Evolutionary conservation across 2,113 vertebrate genomes (phyloP), one percentile per base, ranked within the genome.

Genomic region (Cottus gobio): DNA sequence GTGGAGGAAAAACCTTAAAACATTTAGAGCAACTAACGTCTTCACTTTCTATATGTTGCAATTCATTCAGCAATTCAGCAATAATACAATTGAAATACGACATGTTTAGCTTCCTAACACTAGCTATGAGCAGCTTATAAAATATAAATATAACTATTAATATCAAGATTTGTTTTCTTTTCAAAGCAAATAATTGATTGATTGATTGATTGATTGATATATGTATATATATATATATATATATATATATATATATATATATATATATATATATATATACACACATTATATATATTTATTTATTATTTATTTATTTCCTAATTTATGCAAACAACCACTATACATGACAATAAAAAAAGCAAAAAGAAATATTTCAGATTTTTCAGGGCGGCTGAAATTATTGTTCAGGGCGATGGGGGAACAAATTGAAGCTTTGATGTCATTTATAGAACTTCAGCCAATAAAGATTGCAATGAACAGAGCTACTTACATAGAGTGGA

Each of bases 401-500:
- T 31, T n/a, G n/a, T n/a, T n/a, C n/a, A n/a, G n/a, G n/a, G n/a
- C n/a, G n/a, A n/a, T n/a, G n/a, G n/a, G n/a, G n/a, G n/a, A n/a
- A n/a, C n/a, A n/a, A n/a, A 48, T 54, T 54, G 50, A 9, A 56
- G 52, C 7, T 7, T 22, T 50, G 20, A 0, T 22, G 48, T 50
- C 18, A 50, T 22, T 50, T 50, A 22, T 22, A 9, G 7, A 8
- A 20, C 46, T 48, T 50, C 20, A 5, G 46, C 46, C 46, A 7
- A 22, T 18, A 22, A 34, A 56, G 24, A 26, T 26, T 56, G n/a
- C 11, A 56, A 57, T 28, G 24, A 26, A 28, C 11, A 28, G 54
- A 57, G 61, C 80, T 97, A 99, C 98, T 99, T 91, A 98, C 98
- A 96, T 99, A 99, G 87, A 99, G 90, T 0, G 98, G 97, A 95